Percentiles rank a stretch among this genome's conserved stretches.
Conservation (phyloP, 2,888 invertebrate genomes). For the Cylloceria caligata region DNA sequence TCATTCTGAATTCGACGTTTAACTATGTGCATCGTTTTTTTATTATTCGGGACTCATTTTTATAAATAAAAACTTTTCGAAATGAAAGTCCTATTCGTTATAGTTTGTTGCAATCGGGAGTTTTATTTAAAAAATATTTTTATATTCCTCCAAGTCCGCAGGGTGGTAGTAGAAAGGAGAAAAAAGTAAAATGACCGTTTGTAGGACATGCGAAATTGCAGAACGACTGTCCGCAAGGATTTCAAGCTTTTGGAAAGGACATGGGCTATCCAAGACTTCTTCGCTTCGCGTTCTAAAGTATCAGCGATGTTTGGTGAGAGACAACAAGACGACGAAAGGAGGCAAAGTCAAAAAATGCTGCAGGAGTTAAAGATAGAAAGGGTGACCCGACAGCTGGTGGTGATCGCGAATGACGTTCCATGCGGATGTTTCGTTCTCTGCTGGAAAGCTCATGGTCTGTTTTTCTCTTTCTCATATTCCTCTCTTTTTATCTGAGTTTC, state of each 20-base stretch:
- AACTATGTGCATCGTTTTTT: not conserved
- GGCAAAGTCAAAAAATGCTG: conserved; percentile 21
- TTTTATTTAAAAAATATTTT: no score
- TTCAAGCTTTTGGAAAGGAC: conserved; percentile 32
- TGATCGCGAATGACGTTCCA: conserved; percentile 26
- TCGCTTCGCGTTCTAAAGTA: conserved; percentile 4
- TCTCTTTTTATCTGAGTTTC: not conserved
- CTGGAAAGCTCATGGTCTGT: conserved; percentile 11
- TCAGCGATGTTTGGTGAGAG: not conserved
- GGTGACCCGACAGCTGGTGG: conserved; percentile 50
- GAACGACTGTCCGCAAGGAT: conserved; percentile 48
- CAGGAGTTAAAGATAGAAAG: conserved; percentile 27
- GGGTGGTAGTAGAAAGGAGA: conserved; percentile 15
- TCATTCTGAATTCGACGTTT: not conserved
- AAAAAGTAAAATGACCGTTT: conserved; percentile 44
- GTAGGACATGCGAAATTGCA: conserved; percentile 52
- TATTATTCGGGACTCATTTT: no score
- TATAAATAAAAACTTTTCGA: no score
- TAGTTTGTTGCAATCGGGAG: no score
- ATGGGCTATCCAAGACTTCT: conserved; percentile 42
- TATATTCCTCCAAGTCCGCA: conserved; percentile 7
- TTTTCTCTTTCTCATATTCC: conserved; percentile 1
- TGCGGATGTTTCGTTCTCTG: conserved; percentile 21
- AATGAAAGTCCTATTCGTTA: no score
- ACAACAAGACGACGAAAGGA: not conserved